Percentiles rank a stretch among this genome's conserved stretches.
These are phyloP conservation scores for Catharus bicknelli DNA, from an alignment of 2,113 vertebrate genomes.

Conservation along the genomic window DNA sequence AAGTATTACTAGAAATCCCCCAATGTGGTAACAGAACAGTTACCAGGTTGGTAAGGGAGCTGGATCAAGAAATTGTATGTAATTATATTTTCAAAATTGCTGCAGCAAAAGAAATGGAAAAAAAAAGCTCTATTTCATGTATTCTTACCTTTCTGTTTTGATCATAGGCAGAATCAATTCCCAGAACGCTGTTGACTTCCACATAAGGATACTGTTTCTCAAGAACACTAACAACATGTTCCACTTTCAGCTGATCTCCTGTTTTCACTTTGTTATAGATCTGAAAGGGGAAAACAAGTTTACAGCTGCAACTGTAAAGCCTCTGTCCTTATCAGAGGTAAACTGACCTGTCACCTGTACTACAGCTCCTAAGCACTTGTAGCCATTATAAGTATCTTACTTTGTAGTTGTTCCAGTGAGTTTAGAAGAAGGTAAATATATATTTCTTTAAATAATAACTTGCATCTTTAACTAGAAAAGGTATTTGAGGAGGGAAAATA, in stretches of 20 bases:
- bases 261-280: slow-evolving; percentile 86
- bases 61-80: background rate
- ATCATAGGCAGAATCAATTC: slow-evolving; percentile 90
- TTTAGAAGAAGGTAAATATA: background rate
- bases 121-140: background rate
- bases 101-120: background rate
- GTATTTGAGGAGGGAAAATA: background rate
- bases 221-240: slow-evolving; percentile 88
- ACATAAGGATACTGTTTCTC: slow-evolving; percentile 92
- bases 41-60: background rate
- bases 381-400: background rate
- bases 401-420: background rate
- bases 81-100: background rate
- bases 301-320: background rate
- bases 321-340: background rate
- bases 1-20: background rate
- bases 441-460: background rate
- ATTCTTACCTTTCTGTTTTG: slow-evolving; percentile 88
- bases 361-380: background rate
- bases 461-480: background rate
- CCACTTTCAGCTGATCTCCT: slow-evolving; percentile 84
- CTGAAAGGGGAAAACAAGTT: slow-evolving; percentile 65
- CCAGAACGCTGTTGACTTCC: slow-evolving; percentile 89
- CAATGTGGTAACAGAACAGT: background rate
- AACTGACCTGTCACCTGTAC: background rate